phyloP scores from a whole-genome alignment of 2,797 vertebrate genomes.

The Phylloscopus collybita region DNA sequence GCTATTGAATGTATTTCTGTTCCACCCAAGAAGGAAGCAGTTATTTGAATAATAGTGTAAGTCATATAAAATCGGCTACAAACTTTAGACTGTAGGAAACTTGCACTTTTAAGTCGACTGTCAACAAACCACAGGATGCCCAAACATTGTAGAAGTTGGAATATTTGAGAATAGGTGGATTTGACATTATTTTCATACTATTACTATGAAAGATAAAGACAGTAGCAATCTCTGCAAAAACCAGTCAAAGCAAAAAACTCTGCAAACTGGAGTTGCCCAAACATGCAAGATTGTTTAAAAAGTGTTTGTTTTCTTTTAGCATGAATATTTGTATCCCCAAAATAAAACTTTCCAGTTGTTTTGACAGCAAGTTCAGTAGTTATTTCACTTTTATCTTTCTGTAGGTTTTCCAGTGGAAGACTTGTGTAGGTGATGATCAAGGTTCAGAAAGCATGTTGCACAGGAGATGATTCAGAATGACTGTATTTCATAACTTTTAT shows the following conservation, averaged over 20 bases:
- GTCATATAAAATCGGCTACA: neutral
- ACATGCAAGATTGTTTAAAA: neutral
- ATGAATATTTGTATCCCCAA: neutral
- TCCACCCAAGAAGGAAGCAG: neutral
- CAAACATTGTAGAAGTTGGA: neutral
- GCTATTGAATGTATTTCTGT: neutral
- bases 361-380: neutral
- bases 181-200: neutral
- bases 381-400: neutral
- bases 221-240: neutral
- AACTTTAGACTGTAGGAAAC: neutral
- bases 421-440: neutral
- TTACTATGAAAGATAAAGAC: neutral
- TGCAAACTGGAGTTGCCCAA: neutral
- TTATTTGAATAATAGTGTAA: neutral
- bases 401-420: neutral
- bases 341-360: neutral
- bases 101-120: neutral
- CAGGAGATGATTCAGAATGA: neutral
- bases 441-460: neutral
- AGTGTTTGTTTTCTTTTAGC: neutral
- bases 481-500: neutral
- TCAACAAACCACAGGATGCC: neutral
- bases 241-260: neutral
- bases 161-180: neutral